phyloP scores from a whole-genome alignment of 2,113 vertebrate genomes.

The Progne subis region DNA sequence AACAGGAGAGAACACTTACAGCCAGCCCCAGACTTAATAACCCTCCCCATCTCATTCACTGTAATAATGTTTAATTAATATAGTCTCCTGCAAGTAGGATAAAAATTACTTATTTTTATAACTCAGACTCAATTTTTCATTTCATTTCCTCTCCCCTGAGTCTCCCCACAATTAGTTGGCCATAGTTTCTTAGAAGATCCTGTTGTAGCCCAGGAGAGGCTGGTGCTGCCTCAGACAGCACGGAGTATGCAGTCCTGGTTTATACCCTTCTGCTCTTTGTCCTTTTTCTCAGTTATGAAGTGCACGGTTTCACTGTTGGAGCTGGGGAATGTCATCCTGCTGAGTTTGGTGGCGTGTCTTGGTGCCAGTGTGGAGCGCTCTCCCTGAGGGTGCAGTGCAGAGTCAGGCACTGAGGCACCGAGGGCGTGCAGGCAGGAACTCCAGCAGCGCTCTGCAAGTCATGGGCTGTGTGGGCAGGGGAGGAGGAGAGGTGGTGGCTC shows the following conservation, averaged over 20 bases:
- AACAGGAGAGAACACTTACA: constrained; percentile 74
- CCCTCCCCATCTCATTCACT: constrained; percentile 71
- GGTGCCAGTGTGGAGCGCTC: not conserved
- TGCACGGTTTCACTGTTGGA: not conserved
- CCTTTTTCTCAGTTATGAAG: not conserved
- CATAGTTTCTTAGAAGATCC: constrained; percentile 42
- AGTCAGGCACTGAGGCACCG: not conserved
- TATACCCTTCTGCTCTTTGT: not conserved
- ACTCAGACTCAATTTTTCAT: constrained; percentile 77
- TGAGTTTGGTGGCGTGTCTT: not conserved
- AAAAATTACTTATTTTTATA: constrained; percentile 85
- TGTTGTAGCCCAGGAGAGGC: not conserved
- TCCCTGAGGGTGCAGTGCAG: not conserved
- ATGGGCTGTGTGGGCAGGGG: not conserved
- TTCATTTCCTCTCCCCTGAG: constrained; percentile 78
- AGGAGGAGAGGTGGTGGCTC: not conserved
- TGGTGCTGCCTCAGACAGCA: not conserved
- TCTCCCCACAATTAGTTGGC: constrained; percentile 74
- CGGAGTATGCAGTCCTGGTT: not conserved
- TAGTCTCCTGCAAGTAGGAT: constrained; percentile 77
- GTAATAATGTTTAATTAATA: constrained; percentile 88
- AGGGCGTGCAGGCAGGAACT: not conserved
- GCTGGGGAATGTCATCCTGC: not conserved
- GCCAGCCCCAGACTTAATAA: constrained; percentile 66
- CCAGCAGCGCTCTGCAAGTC: not conserved